Conservation (phyloP, 2,113 vertebrate genomes). For the Hylia prasina region DNA sequence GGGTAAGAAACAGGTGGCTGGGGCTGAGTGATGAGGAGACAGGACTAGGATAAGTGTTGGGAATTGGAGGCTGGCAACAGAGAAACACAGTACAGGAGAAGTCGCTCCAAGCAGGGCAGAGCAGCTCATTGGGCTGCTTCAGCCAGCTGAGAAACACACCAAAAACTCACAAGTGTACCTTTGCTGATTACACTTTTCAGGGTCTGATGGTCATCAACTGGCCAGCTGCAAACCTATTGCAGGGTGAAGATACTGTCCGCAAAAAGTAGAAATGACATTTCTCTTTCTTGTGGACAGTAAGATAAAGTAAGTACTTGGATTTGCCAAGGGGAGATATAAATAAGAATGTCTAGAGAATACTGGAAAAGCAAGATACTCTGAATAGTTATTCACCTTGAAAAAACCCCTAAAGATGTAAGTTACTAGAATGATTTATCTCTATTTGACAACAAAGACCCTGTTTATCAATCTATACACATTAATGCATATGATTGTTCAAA, state of each 20-base stretch:
- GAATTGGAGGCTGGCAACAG: background rate
- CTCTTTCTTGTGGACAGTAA: background rate
- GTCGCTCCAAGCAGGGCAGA: background rate
- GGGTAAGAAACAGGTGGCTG: background rate
- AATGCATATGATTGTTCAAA: background rate
- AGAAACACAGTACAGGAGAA: background rate
- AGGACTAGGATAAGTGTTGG: background rate
- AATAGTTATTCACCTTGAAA: background rate
- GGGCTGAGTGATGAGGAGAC: background rate
- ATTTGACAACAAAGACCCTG: background rate
- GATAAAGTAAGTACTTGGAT: background rate
- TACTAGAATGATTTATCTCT: background rate
- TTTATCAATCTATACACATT: background rate
- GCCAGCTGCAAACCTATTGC: background rate
- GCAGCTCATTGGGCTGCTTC: background rate
- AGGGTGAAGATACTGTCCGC: background rate
- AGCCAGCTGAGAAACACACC: background rate
- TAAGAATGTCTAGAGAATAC: background rate
- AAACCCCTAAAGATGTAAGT: background rate
- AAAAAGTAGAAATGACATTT: background rate
- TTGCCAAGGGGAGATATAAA: background rate
- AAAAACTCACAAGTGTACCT: background rate
- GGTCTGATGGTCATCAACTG: background rate
- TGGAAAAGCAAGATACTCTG: background rate
- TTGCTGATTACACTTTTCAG: background rate